Evolutionary conservation across 2,797 vertebrate genomes (phyloP), one percentile per base, ranked within the genome.

Genomic region (Cyclopterus lumpus): DNA sequence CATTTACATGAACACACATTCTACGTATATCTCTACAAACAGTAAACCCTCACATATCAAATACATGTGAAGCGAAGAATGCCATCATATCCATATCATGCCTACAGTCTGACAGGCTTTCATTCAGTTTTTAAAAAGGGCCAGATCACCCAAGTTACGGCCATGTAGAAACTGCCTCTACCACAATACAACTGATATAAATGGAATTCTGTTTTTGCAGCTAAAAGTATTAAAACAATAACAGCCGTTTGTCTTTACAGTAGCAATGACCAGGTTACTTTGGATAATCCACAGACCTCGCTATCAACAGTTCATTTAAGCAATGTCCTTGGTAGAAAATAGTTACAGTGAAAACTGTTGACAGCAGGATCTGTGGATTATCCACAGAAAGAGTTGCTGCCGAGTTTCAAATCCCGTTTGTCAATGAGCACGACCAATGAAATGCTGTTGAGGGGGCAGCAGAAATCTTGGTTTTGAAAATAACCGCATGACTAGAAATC

Each of bases 271-370:
- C 49, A 4, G 2, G 49, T 71, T 71, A 65, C 53, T 71, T 54
- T 78, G 24, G 62, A 67, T 71, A 58, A 62, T 74, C 51, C 30
- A 60, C 73, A 77, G 42, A 71, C 10, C 24, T 80, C 2, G 1
- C 42, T 73, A 74, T 81, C 77, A 70, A 58, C 78, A 67, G 32
- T 64, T 78, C n/a, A 49, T 30, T 67, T 8, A 22, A 77, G 76
- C 20, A 55, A 51, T 75, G 62, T 66, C 22, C 67, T 65, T 58
- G 11, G 36, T 40, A 36, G n/a, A 75, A 75, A 76, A 73, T 24
- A 30, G 62, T 69, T 69, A 38, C 22, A 72, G 53, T 64, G 49
- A 58, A 71, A 80, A 71, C 51, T 38, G 36, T 58, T 71, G 60
- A 72, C 73, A 64, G 46, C 5, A 7, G 77, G 15, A 40, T 69